Conservation (phyloP, 2,797 vertebrate species). For the Molossus molossus region DNA sequence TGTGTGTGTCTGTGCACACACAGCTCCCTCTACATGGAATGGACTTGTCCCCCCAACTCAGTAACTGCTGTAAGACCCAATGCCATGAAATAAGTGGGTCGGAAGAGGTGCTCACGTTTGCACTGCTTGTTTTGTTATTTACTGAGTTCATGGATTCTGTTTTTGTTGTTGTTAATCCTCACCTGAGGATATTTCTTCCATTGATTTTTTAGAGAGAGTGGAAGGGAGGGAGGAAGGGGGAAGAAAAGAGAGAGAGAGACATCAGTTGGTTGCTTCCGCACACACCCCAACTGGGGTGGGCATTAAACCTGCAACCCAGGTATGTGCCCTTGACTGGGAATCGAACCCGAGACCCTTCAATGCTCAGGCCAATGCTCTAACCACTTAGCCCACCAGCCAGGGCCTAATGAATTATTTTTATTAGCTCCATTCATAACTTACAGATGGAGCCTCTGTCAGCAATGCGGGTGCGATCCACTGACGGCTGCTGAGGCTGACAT, state of each 20-base stretch:
- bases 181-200: too few species aligned
- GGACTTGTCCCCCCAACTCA: neutral
- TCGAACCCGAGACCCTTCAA: too few species aligned
- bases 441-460: neutral
- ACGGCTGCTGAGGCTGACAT: neutral
- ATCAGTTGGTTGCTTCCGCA: too few species aligned
- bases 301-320: too few species aligned
- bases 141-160: neutral
- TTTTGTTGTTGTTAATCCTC: too few species aligned
- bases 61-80: neutral
- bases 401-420: neutral
- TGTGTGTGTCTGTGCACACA: accelerated
- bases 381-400: too few species aligned
- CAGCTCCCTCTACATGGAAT: accelerated
- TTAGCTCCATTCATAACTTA: neutral
- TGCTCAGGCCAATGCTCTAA: too few species aligned
- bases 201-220: too few species aligned
- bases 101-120: neutral
- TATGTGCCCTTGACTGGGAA: too few species aligned
- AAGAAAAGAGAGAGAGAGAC: too few species aligned
- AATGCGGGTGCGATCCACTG: neutral
- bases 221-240: too few species aligned
- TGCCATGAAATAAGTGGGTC: neutral
- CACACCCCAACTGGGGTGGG: too few species aligned
- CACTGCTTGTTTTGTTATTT: neutral